phyloP scores from a whole-genome alignment of 2,113 vertebrate species.

The Sterrhoptilus dennistouni region DNA sequence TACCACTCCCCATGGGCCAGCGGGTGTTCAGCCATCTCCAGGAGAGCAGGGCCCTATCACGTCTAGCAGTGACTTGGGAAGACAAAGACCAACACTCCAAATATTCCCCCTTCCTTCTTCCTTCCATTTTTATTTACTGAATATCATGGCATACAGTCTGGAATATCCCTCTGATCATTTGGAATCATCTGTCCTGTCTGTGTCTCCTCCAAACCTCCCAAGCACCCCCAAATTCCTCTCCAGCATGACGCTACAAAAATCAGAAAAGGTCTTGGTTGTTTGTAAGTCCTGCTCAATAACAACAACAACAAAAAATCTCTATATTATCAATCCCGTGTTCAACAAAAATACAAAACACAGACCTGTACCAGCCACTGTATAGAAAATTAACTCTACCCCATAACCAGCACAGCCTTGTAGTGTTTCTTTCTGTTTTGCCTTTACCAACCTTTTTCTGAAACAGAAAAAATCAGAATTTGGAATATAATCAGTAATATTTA shows the following conservation, averaged over 20 bases:
- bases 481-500: not conserved
- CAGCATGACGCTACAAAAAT: not conserved
- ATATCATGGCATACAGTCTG: not conserved
- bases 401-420: not conserved
- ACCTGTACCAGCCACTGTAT: not conserved
- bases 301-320: not conserved
- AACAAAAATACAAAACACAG: not conserved
- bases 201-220: not conserved
- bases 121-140: not conserved
- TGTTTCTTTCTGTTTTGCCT: not conserved
- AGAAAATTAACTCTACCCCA: not conserved
- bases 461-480: not conserved
- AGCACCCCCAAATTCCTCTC: not conserved
- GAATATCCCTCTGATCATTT: not conserved
- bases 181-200: not conserved
- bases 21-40: not conserved
- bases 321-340: accelerated
- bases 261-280: not conserved
- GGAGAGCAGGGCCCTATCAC: not conserved
- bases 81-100: not conserved
- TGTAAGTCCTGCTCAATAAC: not conserved
- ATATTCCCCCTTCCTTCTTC: not conserved
- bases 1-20: not conserved
- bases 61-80: not conserved
- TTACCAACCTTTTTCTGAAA: not conserved